Conservation (phyloP, 2,797 vertebrate genomes). For the Alosa sapidissima region DNA sequence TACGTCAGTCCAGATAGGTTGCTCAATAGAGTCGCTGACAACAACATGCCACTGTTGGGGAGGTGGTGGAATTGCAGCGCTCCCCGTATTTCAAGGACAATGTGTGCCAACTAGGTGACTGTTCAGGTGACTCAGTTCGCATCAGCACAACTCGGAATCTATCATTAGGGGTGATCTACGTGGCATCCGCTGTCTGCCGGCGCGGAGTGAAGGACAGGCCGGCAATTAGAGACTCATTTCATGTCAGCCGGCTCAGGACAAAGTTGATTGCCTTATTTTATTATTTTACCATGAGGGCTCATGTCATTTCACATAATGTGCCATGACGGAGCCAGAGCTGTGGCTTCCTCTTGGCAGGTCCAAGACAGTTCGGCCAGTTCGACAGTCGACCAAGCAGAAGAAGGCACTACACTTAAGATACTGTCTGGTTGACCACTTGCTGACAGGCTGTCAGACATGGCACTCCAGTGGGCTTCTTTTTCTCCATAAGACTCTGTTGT, state of each 20-base stretch:
- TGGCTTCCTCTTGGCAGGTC: slow-evolving; percentile 47
- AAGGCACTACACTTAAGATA: slow-evolving; percentile 54
- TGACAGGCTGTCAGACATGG: slow-evolving; percentile 74
- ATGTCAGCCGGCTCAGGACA: slow-evolving; percentile 50
- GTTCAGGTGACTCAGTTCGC: slow-evolving; percentile 38
- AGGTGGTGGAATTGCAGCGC: slow-evolving; percentile 37
- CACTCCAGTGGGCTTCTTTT: slow-evolving; percentile 36
- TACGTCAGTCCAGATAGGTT: slow-evolving; percentile 64
- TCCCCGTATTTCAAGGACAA: slow-evolving; percentile 56
- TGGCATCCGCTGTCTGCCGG: slow-evolving; percentile 37
- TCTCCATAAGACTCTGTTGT: slow-evolving; percentile 47
- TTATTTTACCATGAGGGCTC: slow-evolving; percentile 51
- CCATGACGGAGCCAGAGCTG: slow-evolving; percentile 8
- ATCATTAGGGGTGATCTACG: slow-evolving; percentile 56
- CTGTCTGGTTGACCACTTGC: slow-evolving; percentile 62
- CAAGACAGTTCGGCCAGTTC: slow-evolving; percentile 55
- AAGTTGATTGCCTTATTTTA: slow-evolving; percentile 55
- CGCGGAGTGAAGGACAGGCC: slow-evolving; percentile 56
- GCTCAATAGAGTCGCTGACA: slow-evolving; percentile 53
- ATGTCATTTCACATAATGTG: slow-evolving; percentile 62
- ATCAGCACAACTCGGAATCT: slow-evolving; percentile 50
- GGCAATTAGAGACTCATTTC: slow-evolving; percentile 51
- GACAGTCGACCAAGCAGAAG: slow-evolving; percentile 36
- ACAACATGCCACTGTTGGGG: slow-evolving; percentile 31
- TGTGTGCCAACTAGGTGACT: slow-evolving; percentile 37